Percentiles rank a stretch among this genome's conserved stretches.
Conservation (phyloP, 2,113 vertebrate genomes). For the Callospermophilus lateralis region DNA sequence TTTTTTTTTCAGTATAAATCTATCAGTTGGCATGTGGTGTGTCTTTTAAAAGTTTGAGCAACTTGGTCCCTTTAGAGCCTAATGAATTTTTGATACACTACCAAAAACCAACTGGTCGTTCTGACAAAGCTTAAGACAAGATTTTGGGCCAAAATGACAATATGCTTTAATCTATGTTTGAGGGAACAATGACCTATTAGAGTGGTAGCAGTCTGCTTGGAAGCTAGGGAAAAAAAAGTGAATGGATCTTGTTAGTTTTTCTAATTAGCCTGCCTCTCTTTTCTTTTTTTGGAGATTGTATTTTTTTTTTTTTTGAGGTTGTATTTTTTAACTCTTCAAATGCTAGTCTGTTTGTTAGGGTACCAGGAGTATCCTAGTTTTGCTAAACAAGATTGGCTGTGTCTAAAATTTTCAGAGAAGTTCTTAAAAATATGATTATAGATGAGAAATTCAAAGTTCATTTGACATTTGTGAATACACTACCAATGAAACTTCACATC, state of each 20-base stretch:
- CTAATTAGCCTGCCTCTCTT: not conserved
- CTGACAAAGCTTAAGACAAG: conserved; percentile 23
- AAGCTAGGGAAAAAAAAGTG: not conserved
- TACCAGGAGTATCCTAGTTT: not conserved
- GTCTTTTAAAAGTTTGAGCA: conserved; percentile 24
- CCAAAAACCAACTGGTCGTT: not conserved
- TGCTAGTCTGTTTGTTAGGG: not conserved
- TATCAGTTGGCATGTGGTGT: not conserved
- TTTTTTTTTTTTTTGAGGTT: not conserved
- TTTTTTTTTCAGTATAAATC: conserved; percentile 15
- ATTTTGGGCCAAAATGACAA: not conserved
- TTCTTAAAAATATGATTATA: conserved; percentile 35
- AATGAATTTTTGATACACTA: not conserved
- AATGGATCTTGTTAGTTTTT: not conserved
- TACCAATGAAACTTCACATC: too few relatives aligned
- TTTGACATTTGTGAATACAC: not conserved
- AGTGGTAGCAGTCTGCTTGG: not conserved
- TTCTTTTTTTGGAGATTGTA: not conserved
- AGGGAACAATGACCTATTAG: not conserved
- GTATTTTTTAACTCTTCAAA: not conserved
- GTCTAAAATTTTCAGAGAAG: conserved; percentile 1
- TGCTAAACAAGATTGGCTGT: not conserved
- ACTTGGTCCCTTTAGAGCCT: not conserved
- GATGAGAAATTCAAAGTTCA: not conserved
- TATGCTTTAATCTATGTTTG: conserved; percentile 22